Evolutionary conservation across 2,113 vertebrate genomes (phyloP).

Genomic region (Acanthisitta chloris): DNA sequence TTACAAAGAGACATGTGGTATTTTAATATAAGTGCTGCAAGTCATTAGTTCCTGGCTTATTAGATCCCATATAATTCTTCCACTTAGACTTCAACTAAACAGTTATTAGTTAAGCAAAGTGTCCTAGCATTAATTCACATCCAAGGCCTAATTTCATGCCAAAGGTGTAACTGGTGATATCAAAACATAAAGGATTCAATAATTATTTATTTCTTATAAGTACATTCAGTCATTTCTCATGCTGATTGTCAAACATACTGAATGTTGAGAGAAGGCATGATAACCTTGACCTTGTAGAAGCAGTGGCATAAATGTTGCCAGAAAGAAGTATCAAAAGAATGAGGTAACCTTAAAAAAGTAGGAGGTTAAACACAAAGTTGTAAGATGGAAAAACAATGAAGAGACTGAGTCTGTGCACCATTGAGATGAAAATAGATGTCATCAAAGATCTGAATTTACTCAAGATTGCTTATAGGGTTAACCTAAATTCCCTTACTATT

Average conservation of each 20-base stretch:
- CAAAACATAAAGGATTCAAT: background rate
- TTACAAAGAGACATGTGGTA: background rate
- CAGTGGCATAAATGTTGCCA: background rate
- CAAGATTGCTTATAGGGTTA: background rate
- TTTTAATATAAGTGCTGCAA: background rate
- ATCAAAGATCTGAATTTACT: background rate
- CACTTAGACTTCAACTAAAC: background rate
- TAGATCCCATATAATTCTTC: background rate
- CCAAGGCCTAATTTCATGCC: background rate
- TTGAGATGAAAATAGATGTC: background rate
- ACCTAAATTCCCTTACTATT: background rate
- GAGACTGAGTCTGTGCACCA: background rate
- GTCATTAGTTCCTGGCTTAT: background rate
- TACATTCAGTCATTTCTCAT: background rate
- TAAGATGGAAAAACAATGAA: background rate
- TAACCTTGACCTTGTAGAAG: background rate
- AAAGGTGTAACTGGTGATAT: background rate
- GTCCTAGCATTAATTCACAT: background rate
- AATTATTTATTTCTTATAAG: background rate
- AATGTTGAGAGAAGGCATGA: background rate
- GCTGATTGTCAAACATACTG: background rate
- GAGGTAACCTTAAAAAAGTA: background rate
- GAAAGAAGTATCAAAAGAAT: background rate
- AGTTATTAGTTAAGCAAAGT: background rate
- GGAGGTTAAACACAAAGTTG: background rate